Conservation (phyloP, 2,797 vertebrate genomes). For the Clarias platycephalus region DNA sequence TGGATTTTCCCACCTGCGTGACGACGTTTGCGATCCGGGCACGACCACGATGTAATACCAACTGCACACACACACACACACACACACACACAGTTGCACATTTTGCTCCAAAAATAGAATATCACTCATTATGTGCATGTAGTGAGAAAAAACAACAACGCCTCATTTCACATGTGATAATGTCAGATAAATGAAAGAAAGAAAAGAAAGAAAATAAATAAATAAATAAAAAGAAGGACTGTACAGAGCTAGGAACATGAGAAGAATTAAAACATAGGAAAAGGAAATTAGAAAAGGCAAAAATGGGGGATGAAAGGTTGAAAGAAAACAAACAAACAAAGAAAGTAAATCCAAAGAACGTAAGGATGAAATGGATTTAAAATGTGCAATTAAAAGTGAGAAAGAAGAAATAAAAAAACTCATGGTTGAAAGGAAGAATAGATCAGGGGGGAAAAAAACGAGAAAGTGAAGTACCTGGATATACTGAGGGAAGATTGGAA, state of each 20-base stretch:
- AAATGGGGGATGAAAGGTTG: neutral
- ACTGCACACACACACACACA: slow-evolving; percentile 65
- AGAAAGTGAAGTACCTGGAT: too few species aligned
- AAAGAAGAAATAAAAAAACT: neutral
- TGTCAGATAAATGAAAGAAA: slow-evolving; percentile 19
- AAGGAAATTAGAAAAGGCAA: neutral
- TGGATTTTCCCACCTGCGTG: slow-evolving; percentile 79
- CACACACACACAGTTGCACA: neutral
- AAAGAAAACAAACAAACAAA: neutral
- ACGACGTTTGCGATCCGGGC: slow-evolving; percentile 63
- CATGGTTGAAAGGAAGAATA: neutral
- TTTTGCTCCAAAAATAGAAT: neutral
- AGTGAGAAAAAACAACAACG: neutral
- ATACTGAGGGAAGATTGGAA: neutral
- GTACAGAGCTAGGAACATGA: neutral
- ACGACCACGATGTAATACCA: slow-evolving; percentile 95
- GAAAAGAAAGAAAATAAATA: neutral
- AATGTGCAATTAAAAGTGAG: neutral
- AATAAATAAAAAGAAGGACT: neutral
- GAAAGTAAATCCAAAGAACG: neutral
- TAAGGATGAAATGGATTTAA: neutral
- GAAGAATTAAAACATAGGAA: neutral
- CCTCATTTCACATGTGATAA: neutral
- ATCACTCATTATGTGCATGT: slow-evolving; percentile 4
- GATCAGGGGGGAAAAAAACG: too few species aligned